These are phyloP conservation scores for Oscheius sp. DNA, from an alignment of 2,888 invertebrate genomes.

Conservation along the genomic window DNA sequence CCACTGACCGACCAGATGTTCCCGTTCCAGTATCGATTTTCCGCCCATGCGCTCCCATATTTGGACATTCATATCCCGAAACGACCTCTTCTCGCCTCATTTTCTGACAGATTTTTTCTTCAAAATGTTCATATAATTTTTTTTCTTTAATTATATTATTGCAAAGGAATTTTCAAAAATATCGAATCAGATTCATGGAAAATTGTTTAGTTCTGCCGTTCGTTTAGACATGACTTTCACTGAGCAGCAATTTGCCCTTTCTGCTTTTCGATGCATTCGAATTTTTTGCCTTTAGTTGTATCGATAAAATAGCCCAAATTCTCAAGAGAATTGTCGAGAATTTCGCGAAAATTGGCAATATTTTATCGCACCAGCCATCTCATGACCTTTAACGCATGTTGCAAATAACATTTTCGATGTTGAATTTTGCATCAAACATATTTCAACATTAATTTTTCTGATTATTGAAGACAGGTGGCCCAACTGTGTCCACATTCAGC, in stretches of 20 bases:
- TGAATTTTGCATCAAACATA: neutral
- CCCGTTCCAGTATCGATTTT: conserved; percentile 24
- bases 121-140: neutral
- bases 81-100: conserved; percentile 7
- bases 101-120: neutral
- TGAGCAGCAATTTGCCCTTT: too few species aligned
- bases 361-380: conserved; percentile 8
- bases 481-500: conserved; percentile 9
- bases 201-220: too few species aligned
- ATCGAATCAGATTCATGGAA: too few species aligned
- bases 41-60: conserved; percentile 24
- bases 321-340: neutral
- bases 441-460: neutral
- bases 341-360: conserved; percentile 8
- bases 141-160: neutral
- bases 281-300: too few species aligned
- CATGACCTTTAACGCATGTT: neutral
- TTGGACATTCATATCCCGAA: conserved; percentile 28
- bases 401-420: too few species aligned
- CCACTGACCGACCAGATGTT: conserved; percentile 29
- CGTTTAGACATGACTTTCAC: too few species aligned
- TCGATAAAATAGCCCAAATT: too few species aligned
- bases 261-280: too few species aligned
- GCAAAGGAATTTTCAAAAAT: too few species aligned
- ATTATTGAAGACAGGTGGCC: neutral